A percentile compares a stretch with the other conserved stretches of the same genome.
Conservation (phyloP, 2,113 vertebrate species). For the Coptodon rendalli region DNA sequence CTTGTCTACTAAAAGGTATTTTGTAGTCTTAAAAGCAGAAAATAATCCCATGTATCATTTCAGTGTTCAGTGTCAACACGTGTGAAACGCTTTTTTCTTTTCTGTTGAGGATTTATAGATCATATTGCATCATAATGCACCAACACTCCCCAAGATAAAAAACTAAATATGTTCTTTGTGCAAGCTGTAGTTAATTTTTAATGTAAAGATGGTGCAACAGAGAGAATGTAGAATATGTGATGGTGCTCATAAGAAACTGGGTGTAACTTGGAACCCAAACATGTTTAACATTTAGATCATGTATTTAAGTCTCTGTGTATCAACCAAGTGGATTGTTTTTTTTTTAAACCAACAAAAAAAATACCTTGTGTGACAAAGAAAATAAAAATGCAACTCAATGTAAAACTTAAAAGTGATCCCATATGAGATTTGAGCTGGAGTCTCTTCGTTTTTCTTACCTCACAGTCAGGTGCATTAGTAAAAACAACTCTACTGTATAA, state of each 20-base stretch:
- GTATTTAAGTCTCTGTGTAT: not conserved
- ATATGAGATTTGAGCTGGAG: not conserved
- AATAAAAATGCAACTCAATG: not conserved
- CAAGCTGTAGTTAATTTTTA: not conserved
- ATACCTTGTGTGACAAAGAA: not conserved
- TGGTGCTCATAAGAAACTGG: not conserved
- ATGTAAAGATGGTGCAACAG: not conserved
- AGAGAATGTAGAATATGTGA: not conserved
- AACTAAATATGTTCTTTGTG: not conserved
- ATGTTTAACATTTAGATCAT: not conserved
- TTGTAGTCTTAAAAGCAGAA: not conserved
- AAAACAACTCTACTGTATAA: not conserved
- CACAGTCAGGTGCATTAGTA: not conserved
- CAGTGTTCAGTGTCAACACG: not conserved
- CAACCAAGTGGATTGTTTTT: not conserved
- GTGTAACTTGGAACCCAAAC: not conserved
- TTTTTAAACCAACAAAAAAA: not conserved
- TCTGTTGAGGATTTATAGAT: not conserved
- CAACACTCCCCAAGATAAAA: not conserved
- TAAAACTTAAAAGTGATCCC: not conserved
- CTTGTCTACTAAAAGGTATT: not conserved
- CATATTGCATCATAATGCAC: not conserved
- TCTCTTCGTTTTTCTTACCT: not conserved
- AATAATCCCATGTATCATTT: not conserved
- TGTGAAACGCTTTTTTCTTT: not conserved